Evolutionary conservation across 2,113 vertebrate genomes (phyloP).

Genomic region (Xenopus borealis): DNA sequence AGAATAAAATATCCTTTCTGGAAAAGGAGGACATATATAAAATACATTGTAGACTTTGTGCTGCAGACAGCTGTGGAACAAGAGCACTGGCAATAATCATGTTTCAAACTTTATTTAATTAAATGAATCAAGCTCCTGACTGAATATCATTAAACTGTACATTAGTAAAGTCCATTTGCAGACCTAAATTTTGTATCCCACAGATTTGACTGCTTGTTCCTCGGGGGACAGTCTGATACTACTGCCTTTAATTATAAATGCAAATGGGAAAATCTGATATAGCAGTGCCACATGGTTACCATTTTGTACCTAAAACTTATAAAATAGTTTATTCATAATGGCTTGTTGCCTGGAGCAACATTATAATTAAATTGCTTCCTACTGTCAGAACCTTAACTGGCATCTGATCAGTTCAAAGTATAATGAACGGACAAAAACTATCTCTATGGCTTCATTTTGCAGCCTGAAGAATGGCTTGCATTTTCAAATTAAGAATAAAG

Average conservation of each 20-base stretch:
- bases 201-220: no score
- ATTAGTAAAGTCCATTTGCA: no score
- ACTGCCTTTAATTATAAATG: background rate
- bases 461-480: background rate
- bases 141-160: no score
- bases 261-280: background rate
- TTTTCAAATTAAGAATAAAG: background rate
- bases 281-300: constrained; percentile 3
- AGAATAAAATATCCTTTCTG: no score
- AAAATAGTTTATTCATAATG: constrained; percentile 33
- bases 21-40: no score
- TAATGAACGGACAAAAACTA: constrained; percentile 32
- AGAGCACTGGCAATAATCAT: no score
- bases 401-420: constrained; percentile 38
- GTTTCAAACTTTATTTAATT: no score
- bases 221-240: no score
- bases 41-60: no score
- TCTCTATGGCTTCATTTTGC: constrained; percentile 20
- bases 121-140: no score
- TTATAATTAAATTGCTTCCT: constrained; percentile 46
- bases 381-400: constrained; percentile 42
- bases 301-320: background rate
- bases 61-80: no score
- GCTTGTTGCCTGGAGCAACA: constrained; percentile 29
- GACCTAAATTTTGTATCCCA: no score